Evolutionary conservation across 2,888 invertebrate species (phyloP), one percentile per base, ranked within the genome.

Genomic region (Phania funesta): DNA sequence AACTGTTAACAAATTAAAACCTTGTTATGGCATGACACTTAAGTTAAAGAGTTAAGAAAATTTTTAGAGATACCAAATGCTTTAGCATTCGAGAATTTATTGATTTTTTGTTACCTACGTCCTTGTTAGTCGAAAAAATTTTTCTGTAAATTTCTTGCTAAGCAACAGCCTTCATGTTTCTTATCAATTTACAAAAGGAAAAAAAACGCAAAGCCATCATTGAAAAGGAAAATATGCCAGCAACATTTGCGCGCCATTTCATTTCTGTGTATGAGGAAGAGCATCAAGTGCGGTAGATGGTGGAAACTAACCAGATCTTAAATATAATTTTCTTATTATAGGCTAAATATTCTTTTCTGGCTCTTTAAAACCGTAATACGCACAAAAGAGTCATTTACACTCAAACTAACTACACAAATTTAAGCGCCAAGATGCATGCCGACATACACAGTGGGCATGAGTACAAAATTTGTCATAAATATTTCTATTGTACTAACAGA

Each of bases 201-300:
- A 58, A 76, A 32, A 1, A 46, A 26, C n/a, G n/a, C 16, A 26
- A 60, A 1, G 20, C 46, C 29, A 46, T n/a, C 16, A 41, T 16
- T 11, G 52, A 24, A 24, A 44, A 50, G 29, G 20, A 26, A 41
- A 54, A 56, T 26, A 18, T 56, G 46, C 26, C 65, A 46, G 32
- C 54, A 54, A 54, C 54, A 70, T 54, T 54, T 70, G 46, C 38
- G 44, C 68, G 54, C 62, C 60, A 44, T 58, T 77, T 77, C 60
- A 38, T 18, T 64, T 62, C 4, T 18, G n/a, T 44, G 16, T 8
- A 11, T 52, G 48, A 38, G 24, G 3, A 65, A 62, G 26, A 13
- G 52, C n/a, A 26, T 44, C 46, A 29, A n/a, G 41, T 16, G 8
- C 7, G 7, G 1, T 41, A 32, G 24, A 58, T 58, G 22, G 13